phyloP scores from a whole-genome alignment of 2,797 vertebrate genomes.

The Argyrosomus regius region DNA sequence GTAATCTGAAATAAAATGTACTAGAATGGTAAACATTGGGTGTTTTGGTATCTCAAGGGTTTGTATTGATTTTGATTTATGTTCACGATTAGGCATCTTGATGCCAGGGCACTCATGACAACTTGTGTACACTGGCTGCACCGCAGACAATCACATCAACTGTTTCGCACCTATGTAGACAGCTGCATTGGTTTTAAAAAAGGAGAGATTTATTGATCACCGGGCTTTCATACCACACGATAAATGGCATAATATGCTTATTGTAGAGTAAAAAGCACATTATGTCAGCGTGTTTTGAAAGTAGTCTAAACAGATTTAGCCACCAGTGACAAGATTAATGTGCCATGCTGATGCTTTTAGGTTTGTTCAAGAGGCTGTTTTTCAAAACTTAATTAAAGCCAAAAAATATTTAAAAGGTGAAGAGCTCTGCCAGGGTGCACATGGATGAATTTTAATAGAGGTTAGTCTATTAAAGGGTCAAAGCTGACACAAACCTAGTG shows the following conservation, averaged over 20 bases:
- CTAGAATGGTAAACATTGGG: rapidly evolving
- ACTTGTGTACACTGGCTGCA: background rate
- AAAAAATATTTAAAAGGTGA: no score
- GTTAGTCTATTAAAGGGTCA: background rate
- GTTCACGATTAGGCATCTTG: background rate
- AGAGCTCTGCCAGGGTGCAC: no score
- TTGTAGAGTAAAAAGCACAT: background rate
- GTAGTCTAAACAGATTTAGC: conserved; percentile 14
- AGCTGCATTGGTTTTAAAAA: background rate
- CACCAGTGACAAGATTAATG: conserved; percentile 2
- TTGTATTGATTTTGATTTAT: background rate
- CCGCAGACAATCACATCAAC: background rate
- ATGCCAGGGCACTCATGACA: background rate
- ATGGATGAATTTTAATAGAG: background rate
- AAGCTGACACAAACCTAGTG: background rate
- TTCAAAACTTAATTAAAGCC: background rate
- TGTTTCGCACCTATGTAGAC: background rate
- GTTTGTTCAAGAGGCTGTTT: background rate
- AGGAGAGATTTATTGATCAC: background rate
- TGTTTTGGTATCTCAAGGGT: background rate
- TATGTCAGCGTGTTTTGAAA: conserved; percentile 1
- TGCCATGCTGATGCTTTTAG: conserved; percentile 7
- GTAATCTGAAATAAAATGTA: background rate
- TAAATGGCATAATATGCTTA: background rate
- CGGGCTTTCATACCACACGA: background rate